Percentiles rank a stretch among this genome's conserved stretches.
Evolutionary conservation across 92 coral and sea anemone species (phyloP).

Genomic region (Isaurus tuberculatus): DNA sequence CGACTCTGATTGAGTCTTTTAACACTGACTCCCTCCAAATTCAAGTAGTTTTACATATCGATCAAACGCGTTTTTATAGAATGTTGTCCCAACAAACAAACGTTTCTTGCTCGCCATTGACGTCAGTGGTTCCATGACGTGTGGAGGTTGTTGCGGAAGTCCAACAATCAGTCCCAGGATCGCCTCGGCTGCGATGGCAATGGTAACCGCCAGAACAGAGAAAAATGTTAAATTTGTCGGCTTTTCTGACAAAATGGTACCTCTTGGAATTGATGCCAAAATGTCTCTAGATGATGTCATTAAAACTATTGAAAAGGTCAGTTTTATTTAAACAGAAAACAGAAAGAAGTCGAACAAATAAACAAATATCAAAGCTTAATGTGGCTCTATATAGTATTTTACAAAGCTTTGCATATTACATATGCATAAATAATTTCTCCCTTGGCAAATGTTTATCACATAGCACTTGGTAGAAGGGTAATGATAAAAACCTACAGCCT

Average conservation of each 20-base stretch:
- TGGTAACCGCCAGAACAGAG: slow-evolving; percentile 92
- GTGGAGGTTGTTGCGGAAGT: slow-evolving; percentile 78
- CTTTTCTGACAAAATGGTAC: slow-evolving; percentile 83
- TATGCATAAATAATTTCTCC: no score
- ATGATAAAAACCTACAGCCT: no score
- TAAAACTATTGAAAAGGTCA: slow-evolving; percentile 74
- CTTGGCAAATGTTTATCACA: no score
- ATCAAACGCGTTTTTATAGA: slow-evolving; percentile 46
- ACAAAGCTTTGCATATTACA: no score
- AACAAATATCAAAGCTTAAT: no score
- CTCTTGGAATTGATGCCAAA: slow-evolving; percentile 66
- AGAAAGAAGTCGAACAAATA: no score
- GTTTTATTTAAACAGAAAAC: background rate
- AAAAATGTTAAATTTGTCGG: slow-evolving; percentile 80
- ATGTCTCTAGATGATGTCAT: slow-evolving; percentile 85
- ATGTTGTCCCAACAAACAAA: slow-evolving; percentile 83
- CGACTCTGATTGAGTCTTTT: no score
- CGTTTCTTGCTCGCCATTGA: no score
- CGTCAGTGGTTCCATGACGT: no score
- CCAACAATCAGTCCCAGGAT: slow-evolving; percentile 89
- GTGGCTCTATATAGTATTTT: no score
- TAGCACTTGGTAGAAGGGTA: no score
- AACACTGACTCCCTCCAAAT: no score
- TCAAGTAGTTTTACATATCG: background rate
- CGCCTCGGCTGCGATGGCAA: slow-evolving; percentile 99